Evolutionary conservation across 2,888 invertebrate species (phyloP), one percentile per base, ranked within the genome.

Genomic region (Caenorhabditis imperialis): DNA sequence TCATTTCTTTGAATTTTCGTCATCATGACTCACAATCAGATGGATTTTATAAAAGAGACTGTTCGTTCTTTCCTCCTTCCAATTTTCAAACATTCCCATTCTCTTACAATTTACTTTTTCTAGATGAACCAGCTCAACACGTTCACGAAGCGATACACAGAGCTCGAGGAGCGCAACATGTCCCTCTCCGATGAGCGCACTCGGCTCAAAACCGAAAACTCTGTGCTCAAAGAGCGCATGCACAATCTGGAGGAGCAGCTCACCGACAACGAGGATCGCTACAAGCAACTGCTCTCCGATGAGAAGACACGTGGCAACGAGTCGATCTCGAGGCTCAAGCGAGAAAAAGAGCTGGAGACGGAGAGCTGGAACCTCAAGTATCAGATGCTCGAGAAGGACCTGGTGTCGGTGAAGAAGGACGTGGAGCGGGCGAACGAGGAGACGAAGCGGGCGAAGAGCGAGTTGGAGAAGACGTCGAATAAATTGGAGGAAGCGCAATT

Each of bases 211-310:
- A 83, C 81, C 40, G 88, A 88, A 20, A 87, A 85, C 47, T 85
- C 86, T n/a, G 72, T 88, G 10, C 77, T 87, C 16, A 82, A 83
- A 53, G 87, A 88, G 70, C 51, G 87, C 23, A 60, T 85, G 22
- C 82, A 86, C 72, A 58, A 75, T 25, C 57, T 88, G 23, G 88
- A 88, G 54, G 88, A 88, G 53, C 85, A 87, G 54, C 48, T 78
- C 25, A 69, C 75, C 18, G 70, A 73, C 33, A 79, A 72, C 14
- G 87, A 87, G 45, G 81, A 85, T 27, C 77, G 83, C 53, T 83
- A 79, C 72, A 69, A 74, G 12, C 84, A 87, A 48, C 78, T 81
- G 27, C 62, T 83, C n/a, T 74, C 81, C 12, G 86, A 86, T 40
- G 87, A 88, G 61, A 79, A 81, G 42, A 55, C 70, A 0, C 74